Conservation (phyloP, 2,113 vertebrate species). For the Podarcis cretensis region DNA sequence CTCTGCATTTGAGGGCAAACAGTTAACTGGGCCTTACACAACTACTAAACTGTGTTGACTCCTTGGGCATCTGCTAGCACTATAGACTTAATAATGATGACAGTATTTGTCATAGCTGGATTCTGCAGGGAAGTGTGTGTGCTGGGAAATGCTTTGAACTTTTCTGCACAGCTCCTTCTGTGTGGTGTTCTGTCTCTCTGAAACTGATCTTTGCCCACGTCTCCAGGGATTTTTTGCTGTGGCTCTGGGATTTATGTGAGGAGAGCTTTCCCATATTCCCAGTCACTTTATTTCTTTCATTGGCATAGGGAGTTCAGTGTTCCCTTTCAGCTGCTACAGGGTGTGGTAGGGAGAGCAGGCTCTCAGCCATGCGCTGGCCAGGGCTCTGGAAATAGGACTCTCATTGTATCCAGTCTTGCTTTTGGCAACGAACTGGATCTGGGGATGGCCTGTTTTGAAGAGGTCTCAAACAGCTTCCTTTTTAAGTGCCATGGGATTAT, state of each 20-base stretch:
- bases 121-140: neutral
- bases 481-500: neutral
- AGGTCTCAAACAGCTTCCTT: neutral
- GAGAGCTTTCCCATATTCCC: neutral
- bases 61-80: neutral
- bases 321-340: neutral
- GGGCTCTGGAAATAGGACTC: neutral
- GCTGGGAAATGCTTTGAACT: neutral
- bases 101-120: neutral
- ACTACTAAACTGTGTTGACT: neutral
- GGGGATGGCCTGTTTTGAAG: neutral
- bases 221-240: neutral
- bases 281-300: neutral
- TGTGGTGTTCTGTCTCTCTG: rapidly evolving
- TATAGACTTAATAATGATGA: neutral
- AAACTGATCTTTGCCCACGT: neutral
- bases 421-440: neutral
- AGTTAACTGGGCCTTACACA: neutral
- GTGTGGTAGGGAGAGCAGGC: neutral
- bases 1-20: neutral
- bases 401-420: neutral
- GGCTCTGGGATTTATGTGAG: neutral
- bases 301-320: neutral
- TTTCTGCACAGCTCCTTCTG: neutral
- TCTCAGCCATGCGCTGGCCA: neutral